phyloP scores from a whole-genome alignment of 2,797 vertebrate species.

The Neoniphon sammara region DNA sequence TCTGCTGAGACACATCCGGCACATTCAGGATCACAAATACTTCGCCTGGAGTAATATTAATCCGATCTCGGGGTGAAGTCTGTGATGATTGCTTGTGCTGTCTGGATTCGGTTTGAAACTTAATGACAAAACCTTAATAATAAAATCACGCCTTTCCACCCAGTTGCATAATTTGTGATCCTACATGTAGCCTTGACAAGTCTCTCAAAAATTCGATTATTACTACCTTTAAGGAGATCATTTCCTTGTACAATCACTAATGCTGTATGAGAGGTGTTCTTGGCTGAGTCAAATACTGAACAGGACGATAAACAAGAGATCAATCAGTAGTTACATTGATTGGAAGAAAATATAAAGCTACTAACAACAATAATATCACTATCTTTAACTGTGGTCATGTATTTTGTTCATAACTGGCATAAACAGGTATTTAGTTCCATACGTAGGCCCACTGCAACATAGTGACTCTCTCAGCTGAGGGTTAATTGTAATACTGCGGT shows the following conservation, averaged over 20 bases:
- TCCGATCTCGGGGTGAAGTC: conserved; percentile 8
- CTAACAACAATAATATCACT: conserved; percentile 68
- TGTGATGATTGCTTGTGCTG: conserved; percentile 3
- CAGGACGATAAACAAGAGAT: conserved; percentile 60
- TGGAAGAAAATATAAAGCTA: conserved; percentile 71
- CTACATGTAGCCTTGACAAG: conserved; percentile 36
- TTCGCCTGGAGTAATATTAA: background rate
- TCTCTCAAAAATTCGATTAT: conserved; percentile 37
- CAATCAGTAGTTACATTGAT: conserved; percentile 78
- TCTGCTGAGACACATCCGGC: conserved; percentile 16
- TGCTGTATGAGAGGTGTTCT: conserved; percentile 25
- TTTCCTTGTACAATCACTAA: conserved; percentile 21
- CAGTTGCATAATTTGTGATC: conserved; percentile 25
- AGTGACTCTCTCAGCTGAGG: conserved; percentile 37
- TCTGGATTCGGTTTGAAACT: conserved; percentile 21
- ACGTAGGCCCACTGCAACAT: conserved; percentile 37
- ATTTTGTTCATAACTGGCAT: conserved; percentile 63
- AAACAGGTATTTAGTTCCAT: conserved; percentile 26
- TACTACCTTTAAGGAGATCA: conserved; percentile 23
- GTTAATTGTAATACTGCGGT: conserved; percentile 65
- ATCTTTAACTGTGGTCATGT: conserved; percentile 46
- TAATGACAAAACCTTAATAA: conserved; percentile 31
- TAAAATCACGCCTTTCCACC: conserved; percentile 8
- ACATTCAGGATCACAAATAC: conserved; percentile 28
- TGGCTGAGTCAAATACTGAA: conserved; percentile 62